Evolutionary conservation across 1,140 invertebrate genomes (phyloP).

Genomic region (Myzus persicae): DNA sequence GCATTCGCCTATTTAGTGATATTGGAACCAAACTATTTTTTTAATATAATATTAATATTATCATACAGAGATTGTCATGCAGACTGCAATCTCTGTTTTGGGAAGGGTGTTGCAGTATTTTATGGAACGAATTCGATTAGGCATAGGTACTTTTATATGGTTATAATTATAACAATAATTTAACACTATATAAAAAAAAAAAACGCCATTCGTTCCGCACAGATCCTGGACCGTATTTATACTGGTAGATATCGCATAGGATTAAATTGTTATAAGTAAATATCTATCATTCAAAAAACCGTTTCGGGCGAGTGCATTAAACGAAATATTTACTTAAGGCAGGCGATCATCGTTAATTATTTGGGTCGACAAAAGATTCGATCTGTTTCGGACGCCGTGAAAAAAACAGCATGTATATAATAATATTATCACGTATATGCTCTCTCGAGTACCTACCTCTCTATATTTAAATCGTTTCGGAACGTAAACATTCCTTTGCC

Average conservation of each 20-base stretch:
- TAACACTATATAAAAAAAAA: background rate
- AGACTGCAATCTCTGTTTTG: background rate
- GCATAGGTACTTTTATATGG: background rate
- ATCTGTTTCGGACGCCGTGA: background rate
- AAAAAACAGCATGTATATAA: background rate
- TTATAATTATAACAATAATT: background rate
- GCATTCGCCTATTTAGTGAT: background rate
- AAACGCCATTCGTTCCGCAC: background rate
- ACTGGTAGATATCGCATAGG: background rate
- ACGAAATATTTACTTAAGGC: background rate
- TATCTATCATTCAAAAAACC: background rate
- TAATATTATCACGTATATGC: background rate
- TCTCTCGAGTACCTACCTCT: background rate
- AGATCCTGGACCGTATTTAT: background rate
- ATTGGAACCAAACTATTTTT: background rate
- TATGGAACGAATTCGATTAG: background rate
- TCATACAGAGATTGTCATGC: background rate
- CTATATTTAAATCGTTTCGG: background rate
- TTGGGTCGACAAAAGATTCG: background rate
- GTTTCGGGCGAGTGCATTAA: background rate
- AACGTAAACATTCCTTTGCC: slow-evolving; percentile 1
- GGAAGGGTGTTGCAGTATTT: background rate
- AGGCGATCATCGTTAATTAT: background rate
- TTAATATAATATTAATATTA: background rate
- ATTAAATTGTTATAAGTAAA: no score